Percentiles rank a stretch among this genome's conserved stretches.
phyloP scores from a whole-genome alignment of 30 jellyfish, hydroid and myxozoan genomes.

The Hydractinia symbiolongicarpus region DNA sequence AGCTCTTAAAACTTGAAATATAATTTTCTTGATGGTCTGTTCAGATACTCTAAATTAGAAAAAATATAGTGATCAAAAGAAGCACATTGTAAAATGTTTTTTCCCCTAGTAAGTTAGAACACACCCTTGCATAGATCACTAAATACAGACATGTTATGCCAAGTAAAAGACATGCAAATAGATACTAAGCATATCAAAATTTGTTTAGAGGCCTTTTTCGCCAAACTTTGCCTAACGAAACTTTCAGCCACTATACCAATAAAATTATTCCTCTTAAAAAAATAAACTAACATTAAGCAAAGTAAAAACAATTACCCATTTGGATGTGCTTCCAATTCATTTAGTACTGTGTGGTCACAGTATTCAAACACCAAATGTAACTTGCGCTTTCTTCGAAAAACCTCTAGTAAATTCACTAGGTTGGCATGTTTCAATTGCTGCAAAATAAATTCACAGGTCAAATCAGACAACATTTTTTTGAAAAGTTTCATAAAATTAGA shows the following conservation, averaged over 20 bases:
- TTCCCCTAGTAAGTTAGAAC: background rate
- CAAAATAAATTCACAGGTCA: background rate
- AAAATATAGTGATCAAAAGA: background rate
- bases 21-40: slow-evolving; percentile 58
- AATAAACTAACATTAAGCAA: background rate
- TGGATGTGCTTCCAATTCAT: slow-evolving; percentile 88
- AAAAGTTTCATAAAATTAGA: background rate
- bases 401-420: slow-evolving; percentile 86
- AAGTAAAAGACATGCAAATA: too few species aligned
- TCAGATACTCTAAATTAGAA: slow-evolving; percentile 65
- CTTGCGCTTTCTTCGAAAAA: slow-evolving; percentile 80
- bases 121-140: too few species aligned
- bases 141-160: too few species aligned
- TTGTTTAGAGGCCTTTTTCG: background rate
- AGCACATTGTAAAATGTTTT: background rate
- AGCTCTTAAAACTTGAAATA: slow-evolving; percentile 84
- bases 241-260: background rate
- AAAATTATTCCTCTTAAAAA: background rate
- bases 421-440: slow-evolving; percentile 94
- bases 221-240: background rate
- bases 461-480: background rate
- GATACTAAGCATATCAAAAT: too few species aligned
- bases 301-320: slow-evolving; percentile 60
- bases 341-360: slow-evolving; percentile 93
- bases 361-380: slow-evolving; percentile 95